phyloP scores from a whole-genome alignment of 2,888 invertebrate species.

The Perithous albicinctus region DNA sequence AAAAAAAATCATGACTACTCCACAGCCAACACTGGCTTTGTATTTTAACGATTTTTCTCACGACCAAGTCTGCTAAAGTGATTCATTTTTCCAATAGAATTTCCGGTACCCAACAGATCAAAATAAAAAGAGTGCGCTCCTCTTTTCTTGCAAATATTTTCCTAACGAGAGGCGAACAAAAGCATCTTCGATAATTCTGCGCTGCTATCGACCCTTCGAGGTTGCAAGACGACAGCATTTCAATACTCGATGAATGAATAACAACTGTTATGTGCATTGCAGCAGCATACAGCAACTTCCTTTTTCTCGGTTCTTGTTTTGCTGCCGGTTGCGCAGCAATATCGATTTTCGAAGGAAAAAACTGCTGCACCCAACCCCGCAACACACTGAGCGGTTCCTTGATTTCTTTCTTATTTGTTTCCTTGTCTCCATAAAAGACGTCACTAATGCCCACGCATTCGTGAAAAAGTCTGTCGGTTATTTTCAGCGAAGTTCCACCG shows the following conservation, averaged over 20 bases:
- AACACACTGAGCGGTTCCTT: background rate
- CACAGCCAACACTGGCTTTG: background rate
- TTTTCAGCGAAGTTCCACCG: background rate
- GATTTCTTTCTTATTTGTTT: background rate
- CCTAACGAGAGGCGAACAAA: background rate
- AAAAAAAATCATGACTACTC: background rate
- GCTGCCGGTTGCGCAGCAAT: background rate
- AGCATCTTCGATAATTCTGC: slow-evolving; percentile 2
- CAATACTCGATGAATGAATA: slow-evolving; percentile 15
- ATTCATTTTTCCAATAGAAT: background rate
- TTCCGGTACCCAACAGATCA: background rate
- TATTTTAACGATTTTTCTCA: background rate
- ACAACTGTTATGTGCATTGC: slow-evolving; percentile 14
- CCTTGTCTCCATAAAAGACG: background rate
- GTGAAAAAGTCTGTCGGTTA: background rate
- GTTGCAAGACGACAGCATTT: slow-evolving; percentile 6
- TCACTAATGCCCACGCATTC: background rate
- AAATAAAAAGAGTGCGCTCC: background rate
- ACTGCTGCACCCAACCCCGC: background rate
- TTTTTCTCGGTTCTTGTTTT: background rate
- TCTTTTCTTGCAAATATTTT: slow-evolving; percentile 2
- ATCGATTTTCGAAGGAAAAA: slow-evolving; percentile 8
- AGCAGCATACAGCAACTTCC: background rate
- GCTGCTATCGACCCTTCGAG: background rate
- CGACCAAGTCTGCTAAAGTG: background rate